Percentiles rank a stretch among this genome's conserved stretches.
Evolutionary conservation across 2,888 invertebrate species (phyloP).

Genomic region (Agrochola lychnidis): DNA sequence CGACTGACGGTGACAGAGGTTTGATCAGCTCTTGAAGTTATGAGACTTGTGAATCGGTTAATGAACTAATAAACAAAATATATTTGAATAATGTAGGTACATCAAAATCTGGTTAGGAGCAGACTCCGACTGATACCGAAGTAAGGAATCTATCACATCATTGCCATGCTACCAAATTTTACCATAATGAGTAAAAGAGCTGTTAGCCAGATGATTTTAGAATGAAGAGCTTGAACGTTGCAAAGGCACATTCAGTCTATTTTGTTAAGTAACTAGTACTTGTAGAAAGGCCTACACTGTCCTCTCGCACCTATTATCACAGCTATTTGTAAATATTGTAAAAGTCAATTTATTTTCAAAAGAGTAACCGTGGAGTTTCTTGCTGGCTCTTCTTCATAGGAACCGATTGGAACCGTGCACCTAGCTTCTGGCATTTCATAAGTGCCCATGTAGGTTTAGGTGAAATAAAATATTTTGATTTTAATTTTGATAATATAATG

Average conservation of each 20-base stretch:
- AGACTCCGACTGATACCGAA: background rate
- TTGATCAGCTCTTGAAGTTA: constrained; percentile 30
- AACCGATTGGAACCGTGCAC: too few species aligned
- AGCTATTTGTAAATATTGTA: too few species aligned
- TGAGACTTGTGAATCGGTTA: constrained; percentile 2
- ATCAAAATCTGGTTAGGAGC: background rate
- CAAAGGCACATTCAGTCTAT: background rate
- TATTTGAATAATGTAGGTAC: background rate
- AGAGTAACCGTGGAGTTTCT: too few species aligned
- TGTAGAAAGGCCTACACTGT: too few species aligned
- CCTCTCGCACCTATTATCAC: too few species aligned
- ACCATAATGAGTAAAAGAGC: background rate
- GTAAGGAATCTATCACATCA: background rate
- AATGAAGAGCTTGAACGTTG: background rate
- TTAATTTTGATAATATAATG: too few species aligned
- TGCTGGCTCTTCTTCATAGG: too few species aligned
- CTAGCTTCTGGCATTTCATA: too few species aligned
- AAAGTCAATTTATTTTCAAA: too few species aligned
- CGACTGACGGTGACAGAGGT: constrained; percentile 32
- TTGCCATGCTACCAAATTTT: background rate
- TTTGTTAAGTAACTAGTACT: too few species aligned
- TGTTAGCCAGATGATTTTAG: background rate
- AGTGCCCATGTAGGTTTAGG: too few species aligned
- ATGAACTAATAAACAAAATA: background rate
- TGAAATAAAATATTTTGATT: too few species aligned